Evolutionary conservation across 2,888 invertebrate species (phyloP), one percentile per base, ranked within the genome.

Genomic region (Luperina nickerlii): DNA sequence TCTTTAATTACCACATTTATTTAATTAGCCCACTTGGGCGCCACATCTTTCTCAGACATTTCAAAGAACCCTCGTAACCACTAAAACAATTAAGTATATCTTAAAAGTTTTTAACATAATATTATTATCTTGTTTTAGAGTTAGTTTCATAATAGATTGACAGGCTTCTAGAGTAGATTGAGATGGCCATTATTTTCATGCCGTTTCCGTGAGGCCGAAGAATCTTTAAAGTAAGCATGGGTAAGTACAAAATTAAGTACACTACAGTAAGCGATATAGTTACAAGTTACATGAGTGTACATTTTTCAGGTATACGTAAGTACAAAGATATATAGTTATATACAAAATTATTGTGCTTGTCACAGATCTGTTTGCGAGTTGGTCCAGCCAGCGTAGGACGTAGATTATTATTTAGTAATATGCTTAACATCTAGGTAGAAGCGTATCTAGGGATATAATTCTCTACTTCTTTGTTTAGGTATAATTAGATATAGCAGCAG

Each of bases 271-370:
- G 82, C 82, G 27, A 45, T 73, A 69, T 38, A 78, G 54, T 62
- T 78, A 83, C 72, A 85, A 85, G 86, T 88, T 82, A 82, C 68
- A 81, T 81, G 77, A 86, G 91, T 94, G 92, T 92, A 92, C 91
- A 92, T 92, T 90, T 87, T 90, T 92, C 91, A 92, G 92, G 92
- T 92, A 93, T 92, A 92, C 27, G 89, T 88, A 88, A 87, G 81
- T 90, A 90, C 88, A 91, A 89, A 89, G 81, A 90, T 88, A 89
- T 84, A 90, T 84, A 84, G 69, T 80, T 86, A 95, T 95, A 84
- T 96, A 96, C 95, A 96, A 95, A 95, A 94, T 97, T 97, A 96
- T 96, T 96, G 96, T 97, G 92, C 91, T 91, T 92, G 97, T 97
- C 97, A 97, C 96, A 96, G 96, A 93, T 96, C 88, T 93, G 92